Conservation (phyloP, 2,113 vertebrate species). For the Hippocampus mohnikei region DNA sequence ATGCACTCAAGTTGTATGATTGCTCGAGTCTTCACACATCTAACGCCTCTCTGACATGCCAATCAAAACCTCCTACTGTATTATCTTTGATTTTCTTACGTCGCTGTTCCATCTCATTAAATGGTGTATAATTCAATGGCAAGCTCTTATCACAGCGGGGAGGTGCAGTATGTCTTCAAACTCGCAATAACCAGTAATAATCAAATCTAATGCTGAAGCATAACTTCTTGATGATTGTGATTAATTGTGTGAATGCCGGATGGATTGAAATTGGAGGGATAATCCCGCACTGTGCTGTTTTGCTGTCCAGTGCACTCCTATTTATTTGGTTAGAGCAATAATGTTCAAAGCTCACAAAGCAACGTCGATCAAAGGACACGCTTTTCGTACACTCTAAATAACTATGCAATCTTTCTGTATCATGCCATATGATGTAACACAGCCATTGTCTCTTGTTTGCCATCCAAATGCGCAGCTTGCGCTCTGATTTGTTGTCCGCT, state of each 20-base stretch:
- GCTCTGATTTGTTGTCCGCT: background rate
- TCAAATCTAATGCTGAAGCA: background rate
- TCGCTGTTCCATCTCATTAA: background rate
- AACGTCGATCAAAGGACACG: background rate
- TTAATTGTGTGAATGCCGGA: background rate
- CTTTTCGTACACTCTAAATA: background rate
- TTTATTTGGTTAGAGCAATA: background rate
- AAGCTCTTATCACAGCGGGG: background rate
- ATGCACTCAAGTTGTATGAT: background rate
- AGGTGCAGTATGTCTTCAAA: background rate
- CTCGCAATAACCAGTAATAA: background rate
- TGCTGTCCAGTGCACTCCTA: background rate
- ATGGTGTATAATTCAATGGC: background rate
- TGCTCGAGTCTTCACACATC: background rate
- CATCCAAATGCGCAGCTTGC: slow-evolving; percentile 1
- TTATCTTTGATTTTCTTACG: background rate
- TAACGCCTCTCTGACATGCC: background rate
- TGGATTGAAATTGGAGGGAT: background rate
- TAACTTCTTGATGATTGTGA: background rate
- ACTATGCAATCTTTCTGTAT: background rate
- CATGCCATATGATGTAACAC: background rate
- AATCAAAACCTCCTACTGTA: background rate
- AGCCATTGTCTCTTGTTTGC: slow-evolving; percentile 10
- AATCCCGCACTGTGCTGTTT: background rate
- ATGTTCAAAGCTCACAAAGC: background rate